Evolutionary conservation across 2,888 invertebrate genomes (phyloP).

Genomic region (Acrocyrtus sp.): DNA sequence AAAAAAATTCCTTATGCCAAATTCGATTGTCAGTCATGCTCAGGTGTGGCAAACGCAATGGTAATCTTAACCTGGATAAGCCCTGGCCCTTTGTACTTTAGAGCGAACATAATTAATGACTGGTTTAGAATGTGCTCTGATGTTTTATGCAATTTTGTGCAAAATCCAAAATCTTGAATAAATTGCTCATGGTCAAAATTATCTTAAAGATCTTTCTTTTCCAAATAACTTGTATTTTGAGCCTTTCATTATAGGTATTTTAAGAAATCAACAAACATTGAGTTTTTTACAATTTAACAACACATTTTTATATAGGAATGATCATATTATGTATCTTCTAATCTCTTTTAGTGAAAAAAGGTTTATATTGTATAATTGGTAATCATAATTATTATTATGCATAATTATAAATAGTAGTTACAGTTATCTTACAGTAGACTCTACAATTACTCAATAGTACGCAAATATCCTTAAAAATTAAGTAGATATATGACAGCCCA

Average conservation of each 20-base stretch:
- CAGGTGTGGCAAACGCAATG: too few relatives aligned
- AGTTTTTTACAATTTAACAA: constrained; percentile 48
- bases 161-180: too few relatives aligned
- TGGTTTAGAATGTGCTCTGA: too few relatives aligned
- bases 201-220: constrained; percentile 16
- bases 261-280: constrained; percentile 49
- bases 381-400: constrained; percentile 22
- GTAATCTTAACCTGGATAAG: too few relatives aligned
- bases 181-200: too few relatives aligned
- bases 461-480: constrained; percentile 1
- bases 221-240: constrained; percentile 48
- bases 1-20: too few relatives aligned
- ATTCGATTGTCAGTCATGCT: too few relatives aligned
- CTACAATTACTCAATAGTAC: not conserved
- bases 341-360: constrained; percentile 50
- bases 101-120: too few relatives aligned
- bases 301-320: constrained; percentile 45
- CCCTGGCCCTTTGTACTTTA: too few relatives aligned
- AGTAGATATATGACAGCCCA: constrained; percentile 25
- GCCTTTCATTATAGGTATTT: constrained; percentile 50
- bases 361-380: constrained; percentile 41
- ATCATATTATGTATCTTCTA: constrained; percentile 29
- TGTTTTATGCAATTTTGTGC: too few relatives aligned
- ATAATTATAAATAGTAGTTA: constrained; percentile 19
- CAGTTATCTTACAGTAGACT: not conserved